phyloP scores from a whole-genome alignment of 2,797 vertebrate species.

The Carduelis carduelis region DNA sequence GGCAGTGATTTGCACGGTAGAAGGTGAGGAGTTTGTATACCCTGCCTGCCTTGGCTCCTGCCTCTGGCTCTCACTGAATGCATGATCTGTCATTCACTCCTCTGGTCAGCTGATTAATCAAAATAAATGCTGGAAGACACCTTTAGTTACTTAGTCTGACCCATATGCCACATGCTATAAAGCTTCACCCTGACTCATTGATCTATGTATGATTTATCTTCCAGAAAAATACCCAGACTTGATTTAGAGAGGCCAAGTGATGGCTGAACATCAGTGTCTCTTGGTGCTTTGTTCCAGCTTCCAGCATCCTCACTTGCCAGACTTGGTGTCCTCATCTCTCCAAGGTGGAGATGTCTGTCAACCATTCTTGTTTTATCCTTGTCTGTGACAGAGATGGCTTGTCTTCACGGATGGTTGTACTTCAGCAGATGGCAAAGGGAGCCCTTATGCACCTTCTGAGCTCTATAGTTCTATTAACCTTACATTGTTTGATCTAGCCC shows the following conservation, averaged over 20 bases:
- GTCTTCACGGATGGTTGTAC: fast-evolving
- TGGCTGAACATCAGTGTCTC: background rate
- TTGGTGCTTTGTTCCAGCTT: background rate
- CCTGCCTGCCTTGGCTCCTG: background rate
- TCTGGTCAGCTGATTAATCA: background rate
- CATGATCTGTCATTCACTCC: background rate
- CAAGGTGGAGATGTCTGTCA: background rate
- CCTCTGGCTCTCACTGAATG: background rate
- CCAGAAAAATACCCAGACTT: background rate
- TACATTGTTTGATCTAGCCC: background rate
- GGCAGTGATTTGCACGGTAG: background rate
- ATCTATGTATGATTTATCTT: background rate
- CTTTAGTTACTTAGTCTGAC: background rate
- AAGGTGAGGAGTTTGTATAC: background rate
- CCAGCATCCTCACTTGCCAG: background rate
- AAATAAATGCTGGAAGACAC: background rate
- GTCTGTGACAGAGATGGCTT: background rate
- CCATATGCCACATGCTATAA: background rate
- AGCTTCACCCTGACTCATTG: background rate
- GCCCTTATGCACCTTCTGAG: background rate
- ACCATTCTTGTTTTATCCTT: background rate
- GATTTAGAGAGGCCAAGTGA: background rate
- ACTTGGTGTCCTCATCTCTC: background rate
- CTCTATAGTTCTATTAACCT: background rate
- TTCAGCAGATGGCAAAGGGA: background rate